Percentiles rank a stretch among this genome's conserved stretches.
phyloP scores from a whole-genome alignment of 1,140 invertebrate genomes.

The Plectus sambesii region DNA sequence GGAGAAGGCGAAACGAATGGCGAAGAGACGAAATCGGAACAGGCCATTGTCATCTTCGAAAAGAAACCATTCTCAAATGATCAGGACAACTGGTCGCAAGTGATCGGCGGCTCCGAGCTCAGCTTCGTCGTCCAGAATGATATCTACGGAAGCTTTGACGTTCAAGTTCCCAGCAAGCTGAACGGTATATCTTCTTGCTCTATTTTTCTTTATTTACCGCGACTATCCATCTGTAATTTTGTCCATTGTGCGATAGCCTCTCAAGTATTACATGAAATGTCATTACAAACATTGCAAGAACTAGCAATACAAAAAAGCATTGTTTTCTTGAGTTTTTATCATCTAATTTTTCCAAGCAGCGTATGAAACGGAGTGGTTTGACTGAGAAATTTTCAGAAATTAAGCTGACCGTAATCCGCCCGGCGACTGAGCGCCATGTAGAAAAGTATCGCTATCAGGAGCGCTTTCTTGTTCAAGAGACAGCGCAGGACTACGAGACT shows the following conservation, averaged over 20 bases:
- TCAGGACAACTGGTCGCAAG: conserved; percentile 1
- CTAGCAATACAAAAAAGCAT: no score
- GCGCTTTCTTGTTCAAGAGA: conserved; percentile 67
- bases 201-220: conserved; percentile 11
- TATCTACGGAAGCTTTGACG: conserved; percentile 24
- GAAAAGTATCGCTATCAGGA: conserved; percentile 66
- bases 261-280: no score
- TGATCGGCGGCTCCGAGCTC: conserved; percentile 7
- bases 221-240: background rate
- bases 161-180: conserved; percentile 16
- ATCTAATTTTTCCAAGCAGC: background rate
- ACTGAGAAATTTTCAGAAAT: conserved; percentile 56
- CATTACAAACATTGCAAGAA: no score
- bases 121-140: conserved; percentile 26
- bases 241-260: no score
- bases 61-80: conserved; percentile 23
- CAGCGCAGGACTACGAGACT: conserved; percentile 64
- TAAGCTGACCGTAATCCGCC: conserved; percentile 73
- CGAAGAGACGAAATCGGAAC: no score
- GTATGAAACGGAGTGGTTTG: background rate
- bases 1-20: no score
- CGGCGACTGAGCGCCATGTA: conserved; percentile 80
- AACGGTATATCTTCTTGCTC: conserved; percentile 18
- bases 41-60: conserved; percentile 18
- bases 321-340: no score